phyloP scores from a whole-genome alignment of 2,797 vertebrate genomes.

The Serranus cabrilla region DNA sequence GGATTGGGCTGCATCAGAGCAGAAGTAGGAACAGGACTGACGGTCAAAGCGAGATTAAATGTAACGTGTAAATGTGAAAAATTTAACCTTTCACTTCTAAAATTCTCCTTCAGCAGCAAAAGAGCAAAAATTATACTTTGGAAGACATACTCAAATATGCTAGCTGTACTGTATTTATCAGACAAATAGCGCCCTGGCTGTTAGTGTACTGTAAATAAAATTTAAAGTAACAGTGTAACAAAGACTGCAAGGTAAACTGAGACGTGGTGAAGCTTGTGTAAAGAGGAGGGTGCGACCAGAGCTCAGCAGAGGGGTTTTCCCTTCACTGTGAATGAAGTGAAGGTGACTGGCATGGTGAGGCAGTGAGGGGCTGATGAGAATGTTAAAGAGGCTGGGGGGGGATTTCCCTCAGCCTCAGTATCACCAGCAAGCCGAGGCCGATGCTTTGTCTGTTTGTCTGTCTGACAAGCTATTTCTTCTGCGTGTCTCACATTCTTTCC shows the following conservation, averaged over 20 bases:
- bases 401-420: slow-evolving; percentile 59
- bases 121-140: not conserved
- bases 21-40: slow-evolving; percentile 9
- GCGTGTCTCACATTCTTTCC: not conserved
- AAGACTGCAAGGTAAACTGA: slow-evolving; percentile 48
- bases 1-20: slow-evolving; percentile 12
- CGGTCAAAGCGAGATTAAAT: slow-evolving; percentile 10
- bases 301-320: slow-evolving; percentile 64
- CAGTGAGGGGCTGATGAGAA: slow-evolving; percentile 72
- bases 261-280: slow-evolving; percentile 39
- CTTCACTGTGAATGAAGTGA: slow-evolving; percentile 54
- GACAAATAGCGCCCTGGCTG: slow-evolving; percentile 12
- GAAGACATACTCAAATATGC: not conserved
- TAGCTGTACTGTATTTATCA: not conserved
- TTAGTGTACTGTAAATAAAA: slow-evolving; percentile 14
- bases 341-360: slow-evolving; percentile 55
- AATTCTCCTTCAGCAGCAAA: not conserved
- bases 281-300: slow-evolving; percentile 33
- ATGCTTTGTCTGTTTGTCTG: slow-evolving; percentile 25
- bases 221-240: slow-evolving; percentile 36
- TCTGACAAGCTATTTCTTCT: not conserved
- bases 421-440: slow-evolving; percentile 35
- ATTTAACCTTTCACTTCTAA: not conserved
- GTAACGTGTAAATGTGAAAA: slow-evolving; percentile 1
- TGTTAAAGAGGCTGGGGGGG: slow-evolving; percentile 73